Evolutionary conservation across 2,113 vertebrate species (phyloP).

Genomic region (Tupaia tana): DNA sequence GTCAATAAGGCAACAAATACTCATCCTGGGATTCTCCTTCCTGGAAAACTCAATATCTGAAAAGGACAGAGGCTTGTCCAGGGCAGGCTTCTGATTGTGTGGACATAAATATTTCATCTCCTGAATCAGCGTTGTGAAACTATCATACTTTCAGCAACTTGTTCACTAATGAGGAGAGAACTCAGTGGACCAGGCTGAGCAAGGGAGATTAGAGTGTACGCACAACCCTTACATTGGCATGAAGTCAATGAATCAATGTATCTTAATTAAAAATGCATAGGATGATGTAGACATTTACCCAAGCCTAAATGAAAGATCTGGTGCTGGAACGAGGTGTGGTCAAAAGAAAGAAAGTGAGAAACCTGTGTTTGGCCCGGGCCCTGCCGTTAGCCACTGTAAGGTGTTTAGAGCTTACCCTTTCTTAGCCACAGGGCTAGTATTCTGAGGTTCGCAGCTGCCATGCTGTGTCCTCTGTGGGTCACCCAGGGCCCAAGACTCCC

Average conservation of each 20-base stretch:
- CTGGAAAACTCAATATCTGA: not conserved
- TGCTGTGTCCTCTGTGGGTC: not conserved
- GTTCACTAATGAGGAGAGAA: not conserved
- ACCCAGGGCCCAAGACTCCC: rapidly evolving
- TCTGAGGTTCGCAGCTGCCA: not conserved
- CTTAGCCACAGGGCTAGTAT: rapidly evolving
- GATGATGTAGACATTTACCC: not conserved
- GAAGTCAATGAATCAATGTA: not conserved
- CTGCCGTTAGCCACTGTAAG: not conserved
- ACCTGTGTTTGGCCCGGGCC: rapidly evolving
- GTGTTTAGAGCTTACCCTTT: not conserved
- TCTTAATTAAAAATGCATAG: not conserved
- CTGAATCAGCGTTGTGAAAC: not conserved
- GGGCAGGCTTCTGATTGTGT: rapidly evolving
- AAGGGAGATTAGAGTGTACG: not conserved
- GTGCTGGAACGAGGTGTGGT: not conserved
- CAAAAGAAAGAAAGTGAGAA: too few species aligned
- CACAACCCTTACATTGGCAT: too few species aligned
- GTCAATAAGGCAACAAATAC: not conserved
- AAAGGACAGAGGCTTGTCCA: not conserved
- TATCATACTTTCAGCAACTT: not conserved
- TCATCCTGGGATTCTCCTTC: not conserved
- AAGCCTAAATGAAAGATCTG: not conserved
- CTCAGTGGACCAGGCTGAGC: too few species aligned
- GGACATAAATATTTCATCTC: too few species aligned